Percentiles rank a stretch among this genome's conserved stretches.
These are phyloP conservation scores for Microtus montanus DNA, from an alignment of 2,113 vertebrate genomes.

Conservation along the genomic window DNA sequence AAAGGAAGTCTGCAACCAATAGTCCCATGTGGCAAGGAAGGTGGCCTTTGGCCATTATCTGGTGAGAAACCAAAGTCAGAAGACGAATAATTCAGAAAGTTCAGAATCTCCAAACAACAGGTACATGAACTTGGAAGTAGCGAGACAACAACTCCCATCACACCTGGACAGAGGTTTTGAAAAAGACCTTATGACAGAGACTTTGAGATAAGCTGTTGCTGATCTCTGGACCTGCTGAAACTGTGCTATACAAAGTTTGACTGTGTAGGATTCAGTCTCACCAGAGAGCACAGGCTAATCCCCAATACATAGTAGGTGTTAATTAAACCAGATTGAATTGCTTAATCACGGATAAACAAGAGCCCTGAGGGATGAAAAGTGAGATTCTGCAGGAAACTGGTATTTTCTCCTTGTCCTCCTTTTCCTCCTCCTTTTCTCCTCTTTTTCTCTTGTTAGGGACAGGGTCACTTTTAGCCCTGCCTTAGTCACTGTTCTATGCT, in stretches of 20 bases:
- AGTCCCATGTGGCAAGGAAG: not conserved
- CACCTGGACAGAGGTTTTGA: not conserved
- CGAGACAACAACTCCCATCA: not conserved
- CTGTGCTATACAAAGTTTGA: not conserved
- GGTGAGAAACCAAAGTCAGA: not conserved
- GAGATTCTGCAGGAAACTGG: not conserved
- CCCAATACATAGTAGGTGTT: not conserved
- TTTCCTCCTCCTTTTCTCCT: not conserved
- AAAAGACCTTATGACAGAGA: not conserved
- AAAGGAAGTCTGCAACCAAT: not conserved
- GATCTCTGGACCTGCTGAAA: not conserved
- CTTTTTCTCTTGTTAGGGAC: not conserved
- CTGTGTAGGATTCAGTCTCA: not conserved
- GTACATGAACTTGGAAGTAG: not conserved
- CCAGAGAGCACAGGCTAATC: conserved; percentile 25
- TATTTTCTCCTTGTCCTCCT: not conserved
- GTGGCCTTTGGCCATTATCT: not conserved
- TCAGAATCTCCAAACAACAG: not conserved
- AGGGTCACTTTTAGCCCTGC: not conserved
- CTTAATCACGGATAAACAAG: not conserved
- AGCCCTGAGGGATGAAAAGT: not conserved
- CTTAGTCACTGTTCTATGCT: not conserved
- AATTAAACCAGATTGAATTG: not conserved
- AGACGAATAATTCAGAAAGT: not conserved
- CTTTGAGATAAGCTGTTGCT: not conserved